phyloP scores from a whole-genome alignment of 2,888 invertebrate species.

The Drosophila austrosaltans region DNA sequence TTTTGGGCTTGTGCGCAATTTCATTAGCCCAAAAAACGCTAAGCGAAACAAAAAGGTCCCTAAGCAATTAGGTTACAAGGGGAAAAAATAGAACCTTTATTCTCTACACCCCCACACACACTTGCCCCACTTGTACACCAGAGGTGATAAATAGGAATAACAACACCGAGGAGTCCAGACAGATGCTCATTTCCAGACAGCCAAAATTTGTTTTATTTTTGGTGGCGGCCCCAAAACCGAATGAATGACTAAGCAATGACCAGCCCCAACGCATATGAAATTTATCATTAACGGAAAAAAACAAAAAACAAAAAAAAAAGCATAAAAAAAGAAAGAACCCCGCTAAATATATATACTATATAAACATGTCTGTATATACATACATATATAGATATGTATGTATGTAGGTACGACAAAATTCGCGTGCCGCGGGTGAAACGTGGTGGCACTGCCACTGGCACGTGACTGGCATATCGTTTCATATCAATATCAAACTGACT shows the following conservation, averaged over 20 bases:
- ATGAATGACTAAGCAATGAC: conserved; percentile 42
- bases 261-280: conserved; percentile 44
- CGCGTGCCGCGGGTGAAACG: conserved; percentile 17
- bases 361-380: no score
- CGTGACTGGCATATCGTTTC: conserved; percentile 58
- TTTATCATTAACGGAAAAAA: conserved; percentile 37
- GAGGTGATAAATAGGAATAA: neutral
- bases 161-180: conserved; percentile 1
- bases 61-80: conserved; percentile 37
- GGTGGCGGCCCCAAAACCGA: neutral
- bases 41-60: conserved; percentile 27
- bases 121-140: neutral
- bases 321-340: conserved; percentile 16
- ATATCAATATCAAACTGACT: conserved; percentile 8
- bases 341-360: neutral
- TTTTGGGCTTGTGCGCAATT: conserved; percentile 22
- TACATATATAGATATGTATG: neutral
- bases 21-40: conserved; percentile 33
- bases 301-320: conserved; percentile 18
- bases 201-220: neutral
- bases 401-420: conserved; percentile 8
- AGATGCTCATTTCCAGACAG: conserved; percentile 2
- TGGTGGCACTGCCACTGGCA: conserved; percentile 43
- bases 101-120: conserved; percentile 10
- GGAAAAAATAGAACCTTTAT: conserved; percentile 30